A percentile compares a stretch with the other conserved stretches of the same genome.
These are phyloP conservation scores for Phoeniculus purpureus DNA, from an alignment of 2,797 vertebrate genomes.

Conservation along the genomic window DNA sequence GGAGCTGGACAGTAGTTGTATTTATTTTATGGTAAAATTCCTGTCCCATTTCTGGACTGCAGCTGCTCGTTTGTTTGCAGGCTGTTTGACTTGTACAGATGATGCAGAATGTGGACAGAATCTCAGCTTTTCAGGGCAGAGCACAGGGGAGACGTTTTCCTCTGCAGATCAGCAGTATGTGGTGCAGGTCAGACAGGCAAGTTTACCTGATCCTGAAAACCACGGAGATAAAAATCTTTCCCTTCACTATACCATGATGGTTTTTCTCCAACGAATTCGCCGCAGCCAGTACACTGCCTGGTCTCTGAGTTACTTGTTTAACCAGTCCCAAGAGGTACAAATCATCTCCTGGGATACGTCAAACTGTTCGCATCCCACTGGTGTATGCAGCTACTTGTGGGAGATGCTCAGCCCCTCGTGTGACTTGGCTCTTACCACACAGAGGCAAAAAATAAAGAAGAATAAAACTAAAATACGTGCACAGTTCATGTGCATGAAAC, in stretches of 20 bases:
- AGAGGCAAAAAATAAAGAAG: neutral
- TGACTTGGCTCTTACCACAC: neutral
- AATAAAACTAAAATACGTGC: neutral
- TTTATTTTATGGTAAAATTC: conserved; percentile 1
- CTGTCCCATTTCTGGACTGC: neutral
- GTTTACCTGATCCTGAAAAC: neutral
- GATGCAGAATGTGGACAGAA: neutral
- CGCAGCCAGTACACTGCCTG: neutral
- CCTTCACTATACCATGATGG: neutral
- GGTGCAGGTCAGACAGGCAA: neutral
- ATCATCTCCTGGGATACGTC: neutral
- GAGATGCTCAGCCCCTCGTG: neutral
- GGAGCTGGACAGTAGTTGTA: neutral
- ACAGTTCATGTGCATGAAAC: neutral
- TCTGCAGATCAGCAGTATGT: neutral
- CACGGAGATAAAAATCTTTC: neutral
- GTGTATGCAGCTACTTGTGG: neutral
- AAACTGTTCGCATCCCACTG: neutral
- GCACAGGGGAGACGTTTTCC: neutral
- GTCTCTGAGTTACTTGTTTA: neutral
- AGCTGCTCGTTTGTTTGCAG: neutral
- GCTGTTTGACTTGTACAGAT: conserved; percentile 19
- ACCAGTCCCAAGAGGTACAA: neutral
- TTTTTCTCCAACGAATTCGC: neutral
- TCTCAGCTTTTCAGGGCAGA: neutral